phyloP scores from a whole-genome alignment of 2,888 invertebrate genomes.

The Tyria jacobaeae region DNA sequence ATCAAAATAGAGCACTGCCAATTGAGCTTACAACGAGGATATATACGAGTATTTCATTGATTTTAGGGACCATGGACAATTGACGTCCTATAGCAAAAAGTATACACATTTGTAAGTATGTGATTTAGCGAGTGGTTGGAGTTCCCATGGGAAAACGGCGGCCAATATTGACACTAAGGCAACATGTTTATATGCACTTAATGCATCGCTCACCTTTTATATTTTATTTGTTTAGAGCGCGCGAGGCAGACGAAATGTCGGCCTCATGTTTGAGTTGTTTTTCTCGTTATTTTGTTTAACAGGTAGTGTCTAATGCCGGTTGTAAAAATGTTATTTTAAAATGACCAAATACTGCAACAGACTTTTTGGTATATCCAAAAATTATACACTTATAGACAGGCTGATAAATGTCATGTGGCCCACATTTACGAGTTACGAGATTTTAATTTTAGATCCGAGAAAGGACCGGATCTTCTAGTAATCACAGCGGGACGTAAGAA shows the following conservation, averaged over 20 bases:
- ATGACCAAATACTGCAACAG: slow-evolving; percentile 45
- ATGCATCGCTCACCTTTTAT: slow-evolving; percentile 85
- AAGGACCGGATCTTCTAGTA: slow-evolving; percentile 58
- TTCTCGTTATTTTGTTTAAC: slow-evolving; percentile 81
- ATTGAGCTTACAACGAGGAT: slow-evolving; percentile 33
- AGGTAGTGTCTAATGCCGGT: slow-evolving; percentile 75
- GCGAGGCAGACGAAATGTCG: slow-evolving; percentile 82
- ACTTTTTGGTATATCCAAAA: slow-evolving; percentile 22
- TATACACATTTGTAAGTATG: slow-evolving; percentile 64
- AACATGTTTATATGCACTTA: slow-evolving; percentile 87
- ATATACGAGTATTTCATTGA: slow-evolving; percentile 70
- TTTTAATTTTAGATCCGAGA: slow-evolving; percentile 36
- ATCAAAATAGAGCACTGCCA: not conserved
- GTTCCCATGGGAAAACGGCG: slow-evolving; percentile 84
- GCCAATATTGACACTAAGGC: slow-evolving; percentile 85
- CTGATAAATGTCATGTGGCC: slow-evolving; percentile 18
- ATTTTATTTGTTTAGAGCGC: slow-evolving; percentile 82
- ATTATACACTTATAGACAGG: slow-evolving; percentile 19
- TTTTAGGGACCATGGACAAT: slow-evolving; percentile 67
- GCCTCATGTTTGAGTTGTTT: slow-evolving; percentile 77
- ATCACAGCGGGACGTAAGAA: slow-evolving; percentile 60
- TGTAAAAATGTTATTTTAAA: slow-evolving; percentile 68
- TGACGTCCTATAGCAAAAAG: slow-evolving; percentile 84
- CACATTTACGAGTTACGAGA: slow-evolving; percentile 15
- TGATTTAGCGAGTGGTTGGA: slow-evolving; percentile 80